These are phyloP conservation scores for Drosophila asahinai DNA, from an alignment of 1,140 invertebrate species.

Conservation along the genomic window DNA sequence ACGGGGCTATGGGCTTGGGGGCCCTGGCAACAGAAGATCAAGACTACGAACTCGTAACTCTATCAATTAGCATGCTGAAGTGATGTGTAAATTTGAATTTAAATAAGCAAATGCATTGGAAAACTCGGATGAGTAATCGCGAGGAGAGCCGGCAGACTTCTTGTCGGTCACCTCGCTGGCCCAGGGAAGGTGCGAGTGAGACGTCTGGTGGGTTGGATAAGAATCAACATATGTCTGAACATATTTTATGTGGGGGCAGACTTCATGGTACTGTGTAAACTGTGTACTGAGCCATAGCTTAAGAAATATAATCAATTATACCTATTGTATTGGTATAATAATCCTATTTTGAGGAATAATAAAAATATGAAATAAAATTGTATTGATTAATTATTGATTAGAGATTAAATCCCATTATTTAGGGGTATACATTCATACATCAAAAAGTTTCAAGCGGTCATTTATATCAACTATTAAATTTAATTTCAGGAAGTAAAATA, in stretches of 20 bases:
- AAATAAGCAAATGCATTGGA: conserved; percentile 4
- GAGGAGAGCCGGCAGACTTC: conserved; percentile 48
- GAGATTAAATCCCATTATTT: not conserved
- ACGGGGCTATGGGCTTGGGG: not conserved
- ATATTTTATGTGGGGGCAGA: conserved; percentile 2
- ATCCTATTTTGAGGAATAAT: not conserved
- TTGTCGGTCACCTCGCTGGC: conserved; percentile 25
- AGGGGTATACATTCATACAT: not conserved
- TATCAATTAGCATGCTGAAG: not conserved
- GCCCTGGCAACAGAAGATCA: conserved; percentile 24
- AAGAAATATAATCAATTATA: too few species aligned
- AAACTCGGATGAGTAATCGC: conserved; percentile 37
- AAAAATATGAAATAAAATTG: not conserved
- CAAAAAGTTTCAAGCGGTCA: not conserved
- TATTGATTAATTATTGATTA: not conserved
- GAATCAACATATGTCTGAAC: not conserved
- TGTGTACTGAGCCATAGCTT: not conserved
- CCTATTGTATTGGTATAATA: too few species aligned
- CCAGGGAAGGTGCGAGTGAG: not conserved
- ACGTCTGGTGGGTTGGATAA: not conserved
- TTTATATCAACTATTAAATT: not conserved
- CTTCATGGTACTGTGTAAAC: conserved; percentile 16
- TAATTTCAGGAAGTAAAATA: conserved; percentile 12
- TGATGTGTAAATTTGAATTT: not conserved
- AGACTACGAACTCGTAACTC: not conserved